These are phyloP conservation scores for Fregata magnificens DNA, from an alignment of 2,113 vertebrate species.

Conservation along the genomic window DNA sequence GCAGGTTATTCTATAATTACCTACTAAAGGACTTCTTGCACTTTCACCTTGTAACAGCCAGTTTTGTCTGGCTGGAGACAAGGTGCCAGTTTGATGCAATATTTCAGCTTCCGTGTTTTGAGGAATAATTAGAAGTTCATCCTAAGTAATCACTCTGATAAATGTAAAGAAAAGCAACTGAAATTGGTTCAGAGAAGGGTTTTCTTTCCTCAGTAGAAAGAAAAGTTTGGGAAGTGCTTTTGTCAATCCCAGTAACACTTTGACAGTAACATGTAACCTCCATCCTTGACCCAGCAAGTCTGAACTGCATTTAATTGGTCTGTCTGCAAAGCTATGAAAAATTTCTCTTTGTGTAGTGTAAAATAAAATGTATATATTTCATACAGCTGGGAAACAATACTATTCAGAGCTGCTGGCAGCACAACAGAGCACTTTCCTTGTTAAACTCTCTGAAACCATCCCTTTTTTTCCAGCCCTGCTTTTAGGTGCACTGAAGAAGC, in stretches of 20 bases:
- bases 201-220: background rate
- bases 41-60: background rate
- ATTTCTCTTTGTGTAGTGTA: slow-evolving; percentile 35
- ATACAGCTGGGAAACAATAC: slow-evolving; percentile 52
- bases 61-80: background rate
- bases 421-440: slow-evolving; percentile 49
- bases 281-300: slow-evolving; percentile 33
- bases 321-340: slow-evolving; percentile 37
- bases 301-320: slow-evolving; percentile 51
- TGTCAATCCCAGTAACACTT: slow-evolving; percentile 1
- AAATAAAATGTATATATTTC: slow-evolving; percentile 54
- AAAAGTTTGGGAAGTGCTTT: slow-evolving; percentile 31
- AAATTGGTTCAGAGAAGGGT: background rate
- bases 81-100: background rate
- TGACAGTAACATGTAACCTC: slow-evolving; percentile 10
- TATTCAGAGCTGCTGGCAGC: slow-evolving; percentile 59
- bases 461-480: slow-evolving; percentile 19
- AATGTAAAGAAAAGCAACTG: background rate
- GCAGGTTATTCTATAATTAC: background rate
- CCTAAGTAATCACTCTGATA: background rate
- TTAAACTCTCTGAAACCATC: slow-evolving; percentile 49
- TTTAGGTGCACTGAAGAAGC: slow-evolving; percentile 47
- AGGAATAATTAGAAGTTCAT: background rate
- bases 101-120: background rate
- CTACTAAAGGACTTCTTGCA: background rate